phyloP scores from a whole-genome alignment of 1,140 invertebrate genomes.

The Pararge aegeria region DNA sequence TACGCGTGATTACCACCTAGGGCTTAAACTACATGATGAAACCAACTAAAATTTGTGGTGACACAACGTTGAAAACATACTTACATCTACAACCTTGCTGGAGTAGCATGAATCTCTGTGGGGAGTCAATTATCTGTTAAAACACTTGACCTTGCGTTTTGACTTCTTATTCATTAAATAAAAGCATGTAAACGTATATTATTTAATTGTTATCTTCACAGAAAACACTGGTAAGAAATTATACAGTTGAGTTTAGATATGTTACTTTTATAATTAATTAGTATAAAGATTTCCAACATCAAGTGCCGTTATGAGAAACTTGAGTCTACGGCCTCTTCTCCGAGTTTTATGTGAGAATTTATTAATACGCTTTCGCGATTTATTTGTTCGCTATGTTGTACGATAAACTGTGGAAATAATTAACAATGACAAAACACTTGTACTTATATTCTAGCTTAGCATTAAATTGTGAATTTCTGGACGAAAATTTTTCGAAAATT shows the following conservation, averaged over 20 bases:
- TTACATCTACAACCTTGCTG: too few species aligned
- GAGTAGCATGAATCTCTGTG: too few species aligned
- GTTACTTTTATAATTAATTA: slow-evolving; percentile 7
- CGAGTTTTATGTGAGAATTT: slow-evolving; percentile 1
- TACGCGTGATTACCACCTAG: too few species aligned
- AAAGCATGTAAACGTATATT: too few species aligned
- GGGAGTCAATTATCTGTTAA: too few species aligned
- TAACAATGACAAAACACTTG: too few species aligned
- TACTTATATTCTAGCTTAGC: too few species aligned
- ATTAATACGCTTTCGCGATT: slow-evolving; percentile 7
- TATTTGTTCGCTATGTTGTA: not conserved
- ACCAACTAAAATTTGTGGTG: too few species aligned
- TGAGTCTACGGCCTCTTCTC: slow-evolving; percentile 2
- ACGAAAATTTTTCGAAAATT: too few species aligned
- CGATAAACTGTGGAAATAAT: not conserved
- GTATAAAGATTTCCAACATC: slow-evolving; percentile 27
- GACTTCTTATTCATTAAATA: slow-evolving; percentile 45
- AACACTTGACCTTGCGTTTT: slow-evolving; percentile 44
- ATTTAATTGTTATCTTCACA: not conserved
- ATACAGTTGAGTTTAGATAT: not conserved
- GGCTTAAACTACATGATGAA: too few species aligned
- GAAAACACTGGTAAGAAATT: not conserved
- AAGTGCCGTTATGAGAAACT: slow-evolving; percentile 33
- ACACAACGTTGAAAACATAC: too few species aligned
- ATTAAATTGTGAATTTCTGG: too few species aligned